phyloP scores from a whole-genome alignment of 2,113 vertebrate species.

The Carassius gibelio region DNA sequence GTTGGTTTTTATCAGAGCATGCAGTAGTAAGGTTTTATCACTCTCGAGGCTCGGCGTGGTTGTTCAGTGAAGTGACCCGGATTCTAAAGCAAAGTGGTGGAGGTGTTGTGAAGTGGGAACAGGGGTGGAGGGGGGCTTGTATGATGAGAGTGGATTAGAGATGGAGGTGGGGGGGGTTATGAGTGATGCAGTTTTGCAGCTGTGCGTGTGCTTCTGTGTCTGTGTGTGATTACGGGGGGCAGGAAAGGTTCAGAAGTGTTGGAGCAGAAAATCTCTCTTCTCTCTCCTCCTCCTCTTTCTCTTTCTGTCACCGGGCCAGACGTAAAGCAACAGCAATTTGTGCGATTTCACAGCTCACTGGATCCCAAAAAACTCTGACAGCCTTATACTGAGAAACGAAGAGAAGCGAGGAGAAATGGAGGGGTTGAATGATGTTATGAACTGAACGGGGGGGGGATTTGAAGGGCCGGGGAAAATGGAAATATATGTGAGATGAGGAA shows the following conservation, averaged over 20 bases:
- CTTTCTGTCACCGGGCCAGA: conserved; percentile 68
- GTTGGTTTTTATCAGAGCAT: conserved; percentile 56
- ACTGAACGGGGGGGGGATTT: conserved; percentile 51
- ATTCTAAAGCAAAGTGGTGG: conserved; percentile 73
- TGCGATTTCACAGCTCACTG: conserved; percentile 81
- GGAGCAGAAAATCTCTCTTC: conserved; percentile 74
- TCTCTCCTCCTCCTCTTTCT: conserved; percentile 55
- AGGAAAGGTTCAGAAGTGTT: conserved; percentile 76
- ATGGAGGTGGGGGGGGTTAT: conserved; percentile 26
- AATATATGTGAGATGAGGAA: conserved; percentile 18
- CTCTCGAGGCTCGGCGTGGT: conserved; percentile 65
- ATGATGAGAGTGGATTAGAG: conserved; percentile 48
- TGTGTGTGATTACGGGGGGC: conserved; percentile 67
- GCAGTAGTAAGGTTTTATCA: conserved; percentile 57
- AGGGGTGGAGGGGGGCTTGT: conserved; percentile 30
- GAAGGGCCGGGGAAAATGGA: conserved; percentile 12
- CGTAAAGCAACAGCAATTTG: conserved; percentile 80
- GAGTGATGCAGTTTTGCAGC: conserved; percentile 65
- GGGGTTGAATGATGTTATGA: conserved; percentile 42
- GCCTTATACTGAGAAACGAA: conserved; percentile 61
- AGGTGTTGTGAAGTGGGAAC: conserved; percentile 67
- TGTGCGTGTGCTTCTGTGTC: conserved; percentile 69
- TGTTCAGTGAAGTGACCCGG: conserved; percentile 75
- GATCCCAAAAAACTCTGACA: conserved; percentile 76
- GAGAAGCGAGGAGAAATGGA: conserved; percentile 46